phyloP scores from a whole-genome alignment of 2,888 invertebrate species.

The Cephus nigrinus region DNA sequence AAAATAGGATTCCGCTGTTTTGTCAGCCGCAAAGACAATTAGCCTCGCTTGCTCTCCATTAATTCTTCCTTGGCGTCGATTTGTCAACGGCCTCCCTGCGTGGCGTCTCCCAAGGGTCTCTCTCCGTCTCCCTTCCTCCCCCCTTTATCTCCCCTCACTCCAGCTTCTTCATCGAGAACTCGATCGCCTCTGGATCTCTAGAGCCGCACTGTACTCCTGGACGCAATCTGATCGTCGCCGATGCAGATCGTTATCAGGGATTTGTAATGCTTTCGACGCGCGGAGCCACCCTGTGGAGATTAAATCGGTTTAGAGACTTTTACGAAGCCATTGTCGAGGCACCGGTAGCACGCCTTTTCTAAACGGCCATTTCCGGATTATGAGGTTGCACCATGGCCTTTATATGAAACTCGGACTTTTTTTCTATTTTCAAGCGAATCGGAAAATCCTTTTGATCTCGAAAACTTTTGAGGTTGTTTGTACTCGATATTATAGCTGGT shows the following conservation, averaged over 20 bases:
- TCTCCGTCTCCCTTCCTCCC: neutral
- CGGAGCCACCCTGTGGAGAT: neutral
- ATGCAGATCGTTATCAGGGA: conserved; percentile 51
- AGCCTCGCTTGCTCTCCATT: conserved; percentile 15
- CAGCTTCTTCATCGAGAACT: neutral
- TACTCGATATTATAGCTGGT: conserved; percentile 58
- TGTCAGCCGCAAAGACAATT: conserved; percentile 18
- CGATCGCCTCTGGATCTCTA: neutral
- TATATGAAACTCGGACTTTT: neutral
- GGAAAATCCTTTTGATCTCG: neutral
- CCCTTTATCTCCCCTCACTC: conserved; percentile 1
- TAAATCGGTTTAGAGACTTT: neutral
- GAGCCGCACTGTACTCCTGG: neutral
- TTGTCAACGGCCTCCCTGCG: conserved; percentile 14
- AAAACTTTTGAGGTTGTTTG: conserved; percentile 53
- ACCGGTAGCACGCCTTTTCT: neutral
- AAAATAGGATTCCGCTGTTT: conserved; percentile 19
- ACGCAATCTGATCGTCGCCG: neutral
- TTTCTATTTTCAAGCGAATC: neutral
- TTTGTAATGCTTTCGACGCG: conserved; percentile 39
- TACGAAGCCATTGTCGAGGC: neutral
- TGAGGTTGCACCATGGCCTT: neutral
- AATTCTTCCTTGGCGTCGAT: conserved; percentile 17
- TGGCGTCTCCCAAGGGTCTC: conserved; percentile 1
- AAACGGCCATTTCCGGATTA: conserved; percentile 55